These are phyloP conservation scores for Epizoanthus ramosus DNA, from an alignment of 92 coral and sea anemone species.

Conservation along the genomic window DNA sequence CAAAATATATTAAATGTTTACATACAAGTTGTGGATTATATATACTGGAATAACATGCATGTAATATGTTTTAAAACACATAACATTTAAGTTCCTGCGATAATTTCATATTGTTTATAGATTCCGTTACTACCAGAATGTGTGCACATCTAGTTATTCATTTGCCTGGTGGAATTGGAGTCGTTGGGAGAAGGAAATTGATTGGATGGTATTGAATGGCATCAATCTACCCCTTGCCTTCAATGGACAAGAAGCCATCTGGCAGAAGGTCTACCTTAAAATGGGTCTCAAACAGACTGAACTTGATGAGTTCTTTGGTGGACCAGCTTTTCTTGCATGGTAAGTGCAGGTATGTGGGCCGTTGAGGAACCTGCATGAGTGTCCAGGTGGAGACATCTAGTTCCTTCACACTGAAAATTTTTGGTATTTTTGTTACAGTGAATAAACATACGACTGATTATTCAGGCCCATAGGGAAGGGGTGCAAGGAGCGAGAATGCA, in stretches of 20 bases:
- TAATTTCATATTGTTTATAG: constrained; percentile 9
- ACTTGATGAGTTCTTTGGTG: constrained; percentile 51
- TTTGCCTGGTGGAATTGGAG: constrained; percentile 67
- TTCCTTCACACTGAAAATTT: too few relatives aligned
- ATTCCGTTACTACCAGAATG: constrained; percentile 63
- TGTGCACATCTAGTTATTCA: constrained; percentile 63
- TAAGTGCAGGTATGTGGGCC: background rate
- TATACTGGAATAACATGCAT: too few relatives aligned
- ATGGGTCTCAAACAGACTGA: constrained; percentile 60
- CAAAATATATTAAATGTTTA: too few relatives aligned
- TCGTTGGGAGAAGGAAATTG: constrained; percentile 59
- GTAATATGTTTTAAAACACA: background rate
- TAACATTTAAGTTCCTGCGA: too few relatives aligned
- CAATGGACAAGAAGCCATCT: constrained; percentile 63
- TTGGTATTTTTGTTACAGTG: too few relatives aligned
- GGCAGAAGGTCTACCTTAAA: constrained; percentile 53
- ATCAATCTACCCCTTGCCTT: constrained; percentile 64
- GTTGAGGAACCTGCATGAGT: too few relatives aligned
- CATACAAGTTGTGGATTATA: too few relatives aligned
- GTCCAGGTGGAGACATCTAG: too few relatives aligned
- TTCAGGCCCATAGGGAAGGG: too few relatives aligned
- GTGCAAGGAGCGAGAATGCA: too few relatives aligned
- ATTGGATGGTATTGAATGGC: constrained; percentile 70
- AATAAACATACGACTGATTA: too few relatives aligned
- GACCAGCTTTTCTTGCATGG: constrained; percentile 63